Conservation (phyloP, 1,140 invertebrate genomes). For the Drosophila ogumai region DNA sequence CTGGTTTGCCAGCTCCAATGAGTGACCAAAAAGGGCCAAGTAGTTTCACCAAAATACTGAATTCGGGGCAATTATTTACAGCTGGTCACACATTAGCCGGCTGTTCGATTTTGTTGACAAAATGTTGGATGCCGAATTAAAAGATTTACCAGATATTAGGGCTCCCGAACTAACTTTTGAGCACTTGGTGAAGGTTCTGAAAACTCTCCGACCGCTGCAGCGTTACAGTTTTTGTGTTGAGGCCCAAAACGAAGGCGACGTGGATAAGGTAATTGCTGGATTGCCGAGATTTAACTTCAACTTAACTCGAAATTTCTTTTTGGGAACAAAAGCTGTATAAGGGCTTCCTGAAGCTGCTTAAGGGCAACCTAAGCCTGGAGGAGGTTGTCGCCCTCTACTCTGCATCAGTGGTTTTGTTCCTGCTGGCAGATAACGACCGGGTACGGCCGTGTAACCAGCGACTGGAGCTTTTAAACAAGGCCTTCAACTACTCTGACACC, state of each 20-base stretch:
- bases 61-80: not conserved
- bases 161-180: conserved; percentile 24
- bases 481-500: conserved; percentile 65
- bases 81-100: conserved; percentile 14
- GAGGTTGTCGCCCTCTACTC: conserved; percentile 53
- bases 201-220: conserved; percentile 3
- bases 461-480: conserved; percentile 51
- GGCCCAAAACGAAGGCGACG: conserved; percentile 3
- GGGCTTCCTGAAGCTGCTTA: conserved; percentile 26
- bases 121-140: conserved; percentile 10
- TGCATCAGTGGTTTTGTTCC: conserved; percentile 29
- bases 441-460: conserved; percentile 2
- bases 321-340: conserved; percentile 28
- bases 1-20: too few species aligned
- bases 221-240: conserved; percentile 30
- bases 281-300: not conserved
- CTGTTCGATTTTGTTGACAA: conserved; percentile 17
- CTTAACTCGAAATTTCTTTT: not conserved
- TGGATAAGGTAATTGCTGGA: conserved; percentile 19
- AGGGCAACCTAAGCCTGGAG: conserved; percentile 38
- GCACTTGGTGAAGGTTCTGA: conserved; percentile 3
- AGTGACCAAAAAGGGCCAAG: too few species aligned
- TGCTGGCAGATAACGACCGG: conserved; percentile 17
- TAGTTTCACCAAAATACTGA: too few species aligned
- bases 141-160: conserved; percentile 16